A percentile compares a stretch with the other conserved stretches of the same genome.
phyloP scores from a whole-genome alignment of 2,888 invertebrate species.

The Athetis lepigone region DNA sequence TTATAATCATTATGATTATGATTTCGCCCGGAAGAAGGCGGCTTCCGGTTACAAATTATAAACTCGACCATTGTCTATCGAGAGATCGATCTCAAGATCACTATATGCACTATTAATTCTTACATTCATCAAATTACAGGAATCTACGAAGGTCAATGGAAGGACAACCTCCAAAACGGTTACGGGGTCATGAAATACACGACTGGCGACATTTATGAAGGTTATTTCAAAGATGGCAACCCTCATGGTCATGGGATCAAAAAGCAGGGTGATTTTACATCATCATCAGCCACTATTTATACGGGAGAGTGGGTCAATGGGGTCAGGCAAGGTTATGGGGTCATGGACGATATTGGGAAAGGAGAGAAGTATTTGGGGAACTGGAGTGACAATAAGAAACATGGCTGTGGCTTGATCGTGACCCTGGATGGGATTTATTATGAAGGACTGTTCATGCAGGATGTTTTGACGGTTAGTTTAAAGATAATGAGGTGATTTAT shows the following conservation, averaged over 20 bases:
- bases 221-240: constrained; percentile 95
- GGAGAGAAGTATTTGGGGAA: constrained; percentile 97
- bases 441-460: constrained; percentile 96
- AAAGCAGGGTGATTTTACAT: constrained; percentile 94
- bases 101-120: neutral
- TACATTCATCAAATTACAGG: constrained; percentile 80
- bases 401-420: constrained; percentile 96
- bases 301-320: constrained; percentile 97
- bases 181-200: constrained; percentile 94
- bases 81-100: no score
- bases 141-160: constrained; percentile 95
- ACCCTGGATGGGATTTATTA: constrained; percentile 97
- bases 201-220: constrained; percentile 95
- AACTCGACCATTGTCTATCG: no score
- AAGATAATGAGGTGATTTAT: neutral
- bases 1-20: no score
- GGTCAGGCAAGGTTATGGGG: constrained; percentile 95
- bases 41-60: no score
- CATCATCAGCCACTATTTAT: constrained; percentile 94
- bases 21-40: no score
- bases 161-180: constrained; percentile 95
- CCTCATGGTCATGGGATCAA: constrained; percentile 96
- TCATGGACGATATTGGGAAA: constrained; percentile 95
- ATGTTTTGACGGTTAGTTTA: constrained; percentile 92
- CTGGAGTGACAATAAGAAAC: constrained; percentile 96